Evolutionary conservation across 2,888 invertebrate genomes (phyloP).

Genomic region (Isoperla grammatica): DNA sequence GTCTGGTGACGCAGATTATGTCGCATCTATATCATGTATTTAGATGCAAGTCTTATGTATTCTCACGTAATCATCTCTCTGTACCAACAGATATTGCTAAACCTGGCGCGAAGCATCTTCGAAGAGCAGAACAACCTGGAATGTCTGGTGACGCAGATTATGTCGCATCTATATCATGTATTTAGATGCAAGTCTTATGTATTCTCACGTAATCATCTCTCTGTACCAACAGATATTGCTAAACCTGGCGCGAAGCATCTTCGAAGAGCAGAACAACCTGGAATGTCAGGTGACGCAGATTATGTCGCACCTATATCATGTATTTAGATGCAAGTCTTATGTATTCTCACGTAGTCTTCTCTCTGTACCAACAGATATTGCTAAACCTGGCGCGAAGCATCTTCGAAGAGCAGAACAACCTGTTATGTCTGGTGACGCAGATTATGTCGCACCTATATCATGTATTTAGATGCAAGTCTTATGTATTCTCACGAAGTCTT

Average conservation of each 20-base stretch:
- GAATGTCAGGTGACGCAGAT: constrained; percentile 95
- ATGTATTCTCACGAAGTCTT: no score
- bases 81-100: constrained; percentile 70
- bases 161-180: constrained; percentile 89
- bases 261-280: constrained; percentile 90
- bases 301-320: no score
- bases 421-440: constrained; percentile 93
- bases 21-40: constrained; percentile 86
- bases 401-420: constrained; percentile 90
- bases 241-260: constrained; percentile 87
- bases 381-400: constrained; percentile 88
- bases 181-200: constrained; percentile 89
- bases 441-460: no score
- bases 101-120: constrained; percentile 89
- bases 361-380: constrained; percentile 71
- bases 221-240: constrained; percentile 75
- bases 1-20: constrained; percentile 96
- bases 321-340: no score
- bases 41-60: constrained; percentile 88
- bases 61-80: constrained; percentile 64
- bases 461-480: no score
- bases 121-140: constrained; percentile 93
- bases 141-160: constrained; percentile 93
- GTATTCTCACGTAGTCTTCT: no score
- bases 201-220: no score